Percentiles rank a stretch among this genome's conserved stretches.
Evolutionary conservation across 2,888 invertebrate genomes (phyloP).

Genomic region (Polydrusus tereticollis): DNA sequence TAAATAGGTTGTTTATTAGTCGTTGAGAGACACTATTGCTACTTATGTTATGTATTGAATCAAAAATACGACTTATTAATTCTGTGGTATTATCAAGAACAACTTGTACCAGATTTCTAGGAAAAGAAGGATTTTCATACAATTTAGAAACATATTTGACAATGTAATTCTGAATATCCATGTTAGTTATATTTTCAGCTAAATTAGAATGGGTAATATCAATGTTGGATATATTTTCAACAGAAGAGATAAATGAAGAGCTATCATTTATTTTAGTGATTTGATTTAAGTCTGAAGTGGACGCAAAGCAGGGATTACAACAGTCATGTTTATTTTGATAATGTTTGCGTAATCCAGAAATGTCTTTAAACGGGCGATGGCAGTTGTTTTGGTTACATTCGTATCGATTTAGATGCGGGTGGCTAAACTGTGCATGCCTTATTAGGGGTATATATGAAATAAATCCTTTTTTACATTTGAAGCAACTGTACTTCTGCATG

Average conservation of each 20-base stretch:
- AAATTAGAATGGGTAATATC: neutral
- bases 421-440: neutral
- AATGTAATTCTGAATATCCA: neutral
- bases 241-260: neutral
- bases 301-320: too few species aligned
- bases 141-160: neutral
- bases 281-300: too few species aligned
- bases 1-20: neutral
- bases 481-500: neutral
- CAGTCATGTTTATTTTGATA: neutral
- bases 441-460: neutral
- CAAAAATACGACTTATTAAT: conserved; percentile 6
- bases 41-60: neutral
- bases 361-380: neutral
- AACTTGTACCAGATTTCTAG: conserved; percentile 3
- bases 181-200: neutral
- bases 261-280: too few species aligned
- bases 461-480: neutral
- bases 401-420: conserved; percentile 11
- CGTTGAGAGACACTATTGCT: neutral
- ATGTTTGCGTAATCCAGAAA: neutral
- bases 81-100: conserved; percentile 14
- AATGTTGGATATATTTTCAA: neutral
- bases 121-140: conserved; percentile 2
- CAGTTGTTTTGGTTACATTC: conserved; percentile 21